Evolutionary conservation across 2,888 invertebrate species (phyloP).

Genomic region (Drosophila kanekoi): DNA sequence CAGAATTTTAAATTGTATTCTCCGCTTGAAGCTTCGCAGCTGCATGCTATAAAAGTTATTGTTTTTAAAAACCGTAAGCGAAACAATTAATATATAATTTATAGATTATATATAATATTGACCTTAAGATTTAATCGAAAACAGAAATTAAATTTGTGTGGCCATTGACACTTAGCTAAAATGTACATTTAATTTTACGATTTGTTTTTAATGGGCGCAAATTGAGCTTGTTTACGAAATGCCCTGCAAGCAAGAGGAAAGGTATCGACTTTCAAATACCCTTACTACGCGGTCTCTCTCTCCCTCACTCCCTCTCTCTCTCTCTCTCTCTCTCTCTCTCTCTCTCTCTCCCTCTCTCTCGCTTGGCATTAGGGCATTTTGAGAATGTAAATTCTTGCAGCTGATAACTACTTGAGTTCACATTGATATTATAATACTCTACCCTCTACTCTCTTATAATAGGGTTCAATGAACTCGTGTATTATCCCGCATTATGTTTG

Average conservation of each 20-base stretch:
- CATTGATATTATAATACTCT: not conserved
- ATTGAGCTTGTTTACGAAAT: slow-evolving; percentile 3
- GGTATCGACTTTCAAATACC: slow-evolving; percentile 2
- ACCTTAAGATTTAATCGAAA: slow-evolving; percentile 12
- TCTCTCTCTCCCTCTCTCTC: no score
- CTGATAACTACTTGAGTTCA: not conserved
- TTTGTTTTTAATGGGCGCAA: slow-evolving; percentile 18
- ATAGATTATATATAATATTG: not conserved
- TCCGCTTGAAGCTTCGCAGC: not conserved
- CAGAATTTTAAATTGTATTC: not conserved
- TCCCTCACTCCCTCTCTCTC: no score
- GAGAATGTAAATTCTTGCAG: not conserved
- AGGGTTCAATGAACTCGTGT: slow-evolving; percentile 49
- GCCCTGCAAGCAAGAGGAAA: not conserved
- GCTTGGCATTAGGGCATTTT: no score
- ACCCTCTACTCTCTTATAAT: no score
- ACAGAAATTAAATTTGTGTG: slow-evolving; percentile 11
- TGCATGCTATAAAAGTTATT: not conserved
- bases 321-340: no score
- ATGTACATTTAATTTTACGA: slow-evolving; percentile 28
- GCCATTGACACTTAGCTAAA: slow-evolving; percentile 32
- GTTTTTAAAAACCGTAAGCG: not conserved
- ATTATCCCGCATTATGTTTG: slow-evolving; percentile 16
- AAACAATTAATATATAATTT: not conserved
- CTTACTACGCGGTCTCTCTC: no score